These are phyloP conservation scores for Tillus elongatus DNA, from an alignment of 2,888 invertebrate genomes.

Conservation along the genomic window DNA sequence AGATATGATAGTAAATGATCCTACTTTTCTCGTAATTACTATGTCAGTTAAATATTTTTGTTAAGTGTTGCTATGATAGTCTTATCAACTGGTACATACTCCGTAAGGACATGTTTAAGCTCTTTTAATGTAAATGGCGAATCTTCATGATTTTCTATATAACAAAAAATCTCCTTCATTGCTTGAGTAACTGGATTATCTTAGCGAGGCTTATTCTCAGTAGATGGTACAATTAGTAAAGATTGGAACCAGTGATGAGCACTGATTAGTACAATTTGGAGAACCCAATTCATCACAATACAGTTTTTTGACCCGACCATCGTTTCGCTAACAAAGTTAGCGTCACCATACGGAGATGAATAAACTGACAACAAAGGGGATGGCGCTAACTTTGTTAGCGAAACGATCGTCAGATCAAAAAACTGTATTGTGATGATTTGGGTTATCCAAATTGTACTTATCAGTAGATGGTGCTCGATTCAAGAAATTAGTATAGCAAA, in stretches of 20 bases:
- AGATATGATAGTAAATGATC: conserved; percentile 31
- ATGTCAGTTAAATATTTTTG: conserved; percentile 21
- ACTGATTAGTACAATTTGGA: no score
- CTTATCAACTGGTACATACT: conserved; percentile 32
- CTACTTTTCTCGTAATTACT: conserved; percentile 18
- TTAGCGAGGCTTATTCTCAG: conserved; percentile 25
- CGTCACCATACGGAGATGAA: no score
- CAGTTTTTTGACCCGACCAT: no score
- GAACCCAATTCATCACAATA: no score
- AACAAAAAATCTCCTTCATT: conserved; percentile 34
- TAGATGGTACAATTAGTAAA: conserved; percentile 27
- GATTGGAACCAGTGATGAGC: no score
- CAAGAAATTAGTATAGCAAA: conserved; percentile 33
- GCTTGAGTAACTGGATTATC: no score
- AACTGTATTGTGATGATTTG: no score
- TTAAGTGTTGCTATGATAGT: conserved; percentile 26
- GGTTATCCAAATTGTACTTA: no score
- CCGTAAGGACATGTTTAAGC: conserved; percentile 28
- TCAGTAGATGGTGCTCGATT: conserved; percentile 23
- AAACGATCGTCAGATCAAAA: no score
- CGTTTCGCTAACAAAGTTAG: no score
- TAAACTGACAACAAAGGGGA: no score
- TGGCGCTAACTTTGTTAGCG: no score
- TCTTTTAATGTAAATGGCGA: conserved; percentile 36
- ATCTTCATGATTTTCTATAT: conserved; percentile 27